Evolutionary conservation across 1,140 invertebrate species (phyloP), one percentile per base, ranked within the genome.

Genomic region (Zaprionus africanus): DNA sequence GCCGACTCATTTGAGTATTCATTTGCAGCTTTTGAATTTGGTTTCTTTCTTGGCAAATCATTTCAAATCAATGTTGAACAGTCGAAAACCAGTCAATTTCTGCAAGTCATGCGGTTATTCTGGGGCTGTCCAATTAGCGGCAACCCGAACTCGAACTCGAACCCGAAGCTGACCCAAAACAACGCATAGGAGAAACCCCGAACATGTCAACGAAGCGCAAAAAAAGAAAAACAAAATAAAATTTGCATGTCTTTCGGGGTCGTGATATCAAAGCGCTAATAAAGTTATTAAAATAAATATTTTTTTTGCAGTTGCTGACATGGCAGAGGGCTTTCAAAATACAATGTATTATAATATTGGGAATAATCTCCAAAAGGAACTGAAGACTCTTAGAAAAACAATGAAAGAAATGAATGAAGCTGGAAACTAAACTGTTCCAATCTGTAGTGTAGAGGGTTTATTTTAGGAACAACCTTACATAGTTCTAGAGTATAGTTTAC

Each of bases 1-100:
- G 80, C 81, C 71, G 62, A 79, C 54, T 82, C 81, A 82, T 71
- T 76, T 60, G 65, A 67, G 81, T 68, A 78, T 78, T 81, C 76
- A 58, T 64, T 74, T 70, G 56, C 34, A 54, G 62, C 36, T 38
- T 68, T 46, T 68, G 19, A 34, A 62, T 41, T 34, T 19, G 73
- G 38, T 54, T 75, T 70, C 24, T 24, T 76, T 67, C 68, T 63
- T 58, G 56, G 36, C 64, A 79, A 84, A 84, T 83, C 72, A 83
- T 78, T 83, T 34, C 72, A 51, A 46, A 79, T 83, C 81, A 78
- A 63, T 66, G 68, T 62, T 73, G 83, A 76, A 68, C 81, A 70
- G 70, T 74, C 68, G 36, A 75, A 80, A 61, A 57, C 49, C 24
- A 15, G 12, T 15, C 17, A 19, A 13, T 53, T 61, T 73, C 26